phyloP scores from a whole-genome alignment of 2,888 invertebrate genomes.

The Quadroppia sp. region DNA sequence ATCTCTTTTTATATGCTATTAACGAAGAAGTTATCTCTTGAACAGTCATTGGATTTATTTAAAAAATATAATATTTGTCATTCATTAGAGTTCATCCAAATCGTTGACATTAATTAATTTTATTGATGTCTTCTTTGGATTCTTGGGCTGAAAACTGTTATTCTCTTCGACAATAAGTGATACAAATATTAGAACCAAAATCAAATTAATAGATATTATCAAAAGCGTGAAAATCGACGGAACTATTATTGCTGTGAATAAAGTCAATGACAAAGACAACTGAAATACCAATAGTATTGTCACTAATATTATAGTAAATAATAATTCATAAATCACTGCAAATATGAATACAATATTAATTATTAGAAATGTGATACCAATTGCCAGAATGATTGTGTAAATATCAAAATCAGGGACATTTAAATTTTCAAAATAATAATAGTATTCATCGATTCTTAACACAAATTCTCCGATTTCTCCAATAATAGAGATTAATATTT shows the following conservation, averaged over 20 bases:
- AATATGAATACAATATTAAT: constrained; percentile 36
- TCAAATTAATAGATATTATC: constrained; percentile 25
- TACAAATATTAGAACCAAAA: constrained; percentile 25
- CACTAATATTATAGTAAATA: background rate
- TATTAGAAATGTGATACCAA: background rate
- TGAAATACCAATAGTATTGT: constrained; percentile 27
- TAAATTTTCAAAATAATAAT: background rate
- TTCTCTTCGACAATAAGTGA: constrained; percentile 31
- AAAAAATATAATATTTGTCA: too few relatives aligned
- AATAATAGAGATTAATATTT: constrained; percentile 35
- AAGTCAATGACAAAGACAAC: background rate
- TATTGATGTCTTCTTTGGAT: background rate
- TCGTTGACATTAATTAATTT: constrained; percentile 16
- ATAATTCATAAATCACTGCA: background rate
- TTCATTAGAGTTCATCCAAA: constrained; percentile 6
- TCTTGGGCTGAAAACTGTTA: background rate
- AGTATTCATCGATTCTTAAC: constrained; percentile 18
- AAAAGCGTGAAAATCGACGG: constrained; percentile 38
- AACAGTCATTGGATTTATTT: too few relatives aligned
- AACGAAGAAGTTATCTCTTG: too few relatives aligned
- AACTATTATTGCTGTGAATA: background rate
- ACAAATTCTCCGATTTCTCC: constrained; percentile 35
- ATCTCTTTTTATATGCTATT: too few relatives aligned
- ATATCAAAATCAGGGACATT: constrained; percentile 10
- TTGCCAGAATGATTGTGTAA: constrained; percentile 2